These are phyloP conservation scores for Amia ocellicauda DNA, from an alignment of 2,113 vertebrate species.

Conservation along the genomic window DNA sequence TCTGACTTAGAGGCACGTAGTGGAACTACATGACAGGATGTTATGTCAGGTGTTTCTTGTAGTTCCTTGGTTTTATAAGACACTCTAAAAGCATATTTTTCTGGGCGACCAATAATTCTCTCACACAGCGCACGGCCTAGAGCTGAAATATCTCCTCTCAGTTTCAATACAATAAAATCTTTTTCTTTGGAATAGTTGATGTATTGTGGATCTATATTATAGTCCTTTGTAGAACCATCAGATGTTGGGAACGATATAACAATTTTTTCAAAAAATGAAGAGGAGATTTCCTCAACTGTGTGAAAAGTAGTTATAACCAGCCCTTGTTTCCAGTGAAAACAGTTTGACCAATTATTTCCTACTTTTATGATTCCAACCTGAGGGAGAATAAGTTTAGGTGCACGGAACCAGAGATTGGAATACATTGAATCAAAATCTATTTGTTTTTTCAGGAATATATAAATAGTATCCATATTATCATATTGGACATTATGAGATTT, in stretches of 20 bases:
- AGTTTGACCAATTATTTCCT: too few relatives aligned
- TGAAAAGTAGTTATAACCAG: not conserved
- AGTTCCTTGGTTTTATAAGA: not conserved
- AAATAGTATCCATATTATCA: too few relatives aligned
- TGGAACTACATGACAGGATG: not conserved
- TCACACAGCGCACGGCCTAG: too few relatives aligned
- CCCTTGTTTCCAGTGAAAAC: not conserved
- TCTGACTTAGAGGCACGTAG: not conserved
- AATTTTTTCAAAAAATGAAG: fast-evolving
- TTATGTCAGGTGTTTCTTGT: not conserved
- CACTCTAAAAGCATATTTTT: not conserved
- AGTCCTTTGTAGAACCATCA: not conserved
- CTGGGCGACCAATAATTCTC: too few relatives aligned
- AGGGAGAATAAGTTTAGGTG: too few relatives aligned
- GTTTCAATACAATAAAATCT: not conserved
- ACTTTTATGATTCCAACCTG: too few relatives aligned
- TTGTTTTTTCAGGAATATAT: too few relatives aligned
- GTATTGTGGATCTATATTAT: not conserved
- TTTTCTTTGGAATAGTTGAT: not conserved
- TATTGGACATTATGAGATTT: too few relatives aligned
- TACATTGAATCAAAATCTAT: too few relatives aligned
- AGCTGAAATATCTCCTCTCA: not conserved
- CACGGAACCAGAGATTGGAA: too few relatives aligned
- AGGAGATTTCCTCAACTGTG: too few relatives aligned
- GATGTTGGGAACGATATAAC: not conserved